Evolutionary conservation across 2,113 vertebrate species (phyloP).

Genomic region (Ageneiosus marmoratus): DNA sequence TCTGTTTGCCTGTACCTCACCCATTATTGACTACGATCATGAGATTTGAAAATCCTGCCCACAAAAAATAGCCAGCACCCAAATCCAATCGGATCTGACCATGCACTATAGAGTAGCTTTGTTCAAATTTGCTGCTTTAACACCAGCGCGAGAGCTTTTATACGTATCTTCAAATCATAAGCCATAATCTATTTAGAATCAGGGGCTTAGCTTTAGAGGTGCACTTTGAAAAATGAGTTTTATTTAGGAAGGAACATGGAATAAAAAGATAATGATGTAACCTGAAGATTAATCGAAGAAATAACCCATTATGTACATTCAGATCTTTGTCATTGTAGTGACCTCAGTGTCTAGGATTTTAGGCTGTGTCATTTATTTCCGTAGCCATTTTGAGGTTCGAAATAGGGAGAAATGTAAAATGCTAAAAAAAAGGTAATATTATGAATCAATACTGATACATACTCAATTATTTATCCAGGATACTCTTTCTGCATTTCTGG

Average conservation of each 20-base stretch:
- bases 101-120: not conserved
- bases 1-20: not conserved
- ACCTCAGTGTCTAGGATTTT: constrained; percentile 17
- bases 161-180: not conserved
- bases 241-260: constrained; percentile 14
- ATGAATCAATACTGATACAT: constrained; percentile 51
- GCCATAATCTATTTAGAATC: not conserved
- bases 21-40: not conserved
- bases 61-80: not conserved
- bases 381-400: constrained; percentile 18
- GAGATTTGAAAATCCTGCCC: not conserved
- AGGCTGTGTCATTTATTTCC: not conserved
- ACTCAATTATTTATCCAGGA: constrained; percentile 55
- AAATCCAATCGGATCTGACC: not conserved
- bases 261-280: constrained; percentile 13
- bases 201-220: not conserved
- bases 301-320: constrained; percentile 3
- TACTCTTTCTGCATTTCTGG: constrained; percentile 53
- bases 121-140: not conserved
- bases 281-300: constrained; percentile 13
- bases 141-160: not conserved
- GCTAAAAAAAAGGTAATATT: constrained; percentile 28
- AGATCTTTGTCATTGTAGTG: constrained; percentile 12
- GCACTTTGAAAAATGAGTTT: constrained; percentile 2
- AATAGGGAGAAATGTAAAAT: constrained; percentile 6